phyloP scores from a whole-genome alignment of 2,113 vertebrate species.

The Pluvianellus socialis region DNA sequence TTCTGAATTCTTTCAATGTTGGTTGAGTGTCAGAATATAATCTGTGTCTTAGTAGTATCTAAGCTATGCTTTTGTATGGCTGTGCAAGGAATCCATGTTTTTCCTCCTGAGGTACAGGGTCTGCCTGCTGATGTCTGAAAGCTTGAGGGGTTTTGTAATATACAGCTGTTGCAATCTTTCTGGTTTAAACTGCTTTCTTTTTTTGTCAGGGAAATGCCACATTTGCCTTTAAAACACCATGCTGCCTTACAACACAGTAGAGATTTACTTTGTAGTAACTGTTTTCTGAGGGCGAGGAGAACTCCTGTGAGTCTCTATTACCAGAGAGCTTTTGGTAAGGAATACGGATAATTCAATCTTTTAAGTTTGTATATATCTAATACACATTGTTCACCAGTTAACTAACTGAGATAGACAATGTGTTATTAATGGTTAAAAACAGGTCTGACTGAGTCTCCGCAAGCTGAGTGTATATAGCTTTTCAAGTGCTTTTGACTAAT shows the following conservation, averaged over 20 bases:
- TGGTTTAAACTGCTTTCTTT: neutral
- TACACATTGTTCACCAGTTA: neutral
- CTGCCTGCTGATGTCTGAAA: neutral
- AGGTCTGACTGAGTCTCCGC: neutral
- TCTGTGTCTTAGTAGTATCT: neutral
- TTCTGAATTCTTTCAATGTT: neutral
- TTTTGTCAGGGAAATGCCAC: neutral
- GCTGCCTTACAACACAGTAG: neutral
- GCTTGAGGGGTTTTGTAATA: neutral
- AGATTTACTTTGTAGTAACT: neutral
- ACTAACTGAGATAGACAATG: neutral
- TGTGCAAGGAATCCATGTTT: neutral
- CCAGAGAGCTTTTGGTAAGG: neutral
- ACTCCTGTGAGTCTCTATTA: neutral
- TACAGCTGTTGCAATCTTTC: neutral
- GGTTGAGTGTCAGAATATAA: neutral
- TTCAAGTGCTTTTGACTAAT: neutral
- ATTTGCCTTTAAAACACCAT: neutral
- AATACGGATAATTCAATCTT: neutral
- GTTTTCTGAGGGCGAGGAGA: neutral
- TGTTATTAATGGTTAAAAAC: neutral
- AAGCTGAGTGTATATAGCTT: neutral
- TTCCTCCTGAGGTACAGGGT: neutral
- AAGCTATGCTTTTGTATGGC: neutral
- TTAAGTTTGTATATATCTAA: neutral